A percentile compares a stretch with the other conserved stretches of the same genome.
These are phyloP conservation scores for Pteronotus mesoamericanus DNA, from an alignment of 2,797 vertebrate species.

Conservation along the genomic window DNA sequence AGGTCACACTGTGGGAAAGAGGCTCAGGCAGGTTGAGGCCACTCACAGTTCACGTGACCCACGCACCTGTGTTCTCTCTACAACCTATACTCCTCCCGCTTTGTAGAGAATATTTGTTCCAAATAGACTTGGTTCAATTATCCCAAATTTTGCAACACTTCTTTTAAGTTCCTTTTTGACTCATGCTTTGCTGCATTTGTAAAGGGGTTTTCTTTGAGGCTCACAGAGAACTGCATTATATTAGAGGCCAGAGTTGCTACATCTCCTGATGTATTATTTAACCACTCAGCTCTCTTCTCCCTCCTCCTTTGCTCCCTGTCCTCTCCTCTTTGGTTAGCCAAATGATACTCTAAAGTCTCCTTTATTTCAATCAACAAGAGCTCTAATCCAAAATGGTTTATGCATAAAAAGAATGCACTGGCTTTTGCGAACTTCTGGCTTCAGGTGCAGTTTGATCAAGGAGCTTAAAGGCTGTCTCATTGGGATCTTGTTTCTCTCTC, in stretches of 20 bases:
- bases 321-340: not conserved
- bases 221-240: not conserved
- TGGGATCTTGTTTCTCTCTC: not conserved
- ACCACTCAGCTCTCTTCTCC: not conserved
- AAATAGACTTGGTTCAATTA: not conserved
- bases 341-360: not conserved
- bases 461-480: not conserved
- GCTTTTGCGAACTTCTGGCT: not conserved
- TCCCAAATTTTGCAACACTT: not conserved
- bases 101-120: not conserved
- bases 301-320: not conserved
- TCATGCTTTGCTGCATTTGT: not conserved
- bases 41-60: not conserved
- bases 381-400: not conserved
- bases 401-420: not conserved
- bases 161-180: not conserved
- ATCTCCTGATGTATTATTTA: not conserved
- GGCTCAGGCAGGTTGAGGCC: accelerated
- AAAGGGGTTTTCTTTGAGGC: not conserved
- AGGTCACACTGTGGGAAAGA: not conserved
- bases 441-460: not conserved
- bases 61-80: not conserved
- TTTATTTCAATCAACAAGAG: not conserved
- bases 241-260: not conserved
- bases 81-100: too few relatives aligned